Conservation (phyloP, 2,888 invertebrate species). For the Cephus rjabovi region DNA sequence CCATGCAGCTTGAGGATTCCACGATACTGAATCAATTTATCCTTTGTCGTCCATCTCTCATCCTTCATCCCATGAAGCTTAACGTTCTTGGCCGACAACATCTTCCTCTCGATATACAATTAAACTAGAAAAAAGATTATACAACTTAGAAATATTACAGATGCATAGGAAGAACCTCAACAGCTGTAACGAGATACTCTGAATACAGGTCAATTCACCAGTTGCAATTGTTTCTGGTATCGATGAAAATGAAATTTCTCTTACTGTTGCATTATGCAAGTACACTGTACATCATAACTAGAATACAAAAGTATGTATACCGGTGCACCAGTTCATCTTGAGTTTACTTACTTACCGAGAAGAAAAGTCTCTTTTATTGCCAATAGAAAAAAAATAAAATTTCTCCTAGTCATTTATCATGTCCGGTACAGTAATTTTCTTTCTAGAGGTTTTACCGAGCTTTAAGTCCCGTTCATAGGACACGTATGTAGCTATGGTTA, state of each 20-base stretch:
- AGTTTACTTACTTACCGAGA: too few relatives aligned
- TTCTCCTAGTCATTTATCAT: too few relatives aligned
- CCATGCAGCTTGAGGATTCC: constrained; percentile 76
- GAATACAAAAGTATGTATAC: too few relatives aligned
- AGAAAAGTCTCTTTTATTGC: too few relatives aligned
- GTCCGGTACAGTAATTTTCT: too few relatives aligned
- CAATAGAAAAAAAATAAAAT: too few relatives aligned
- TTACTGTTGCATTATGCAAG: background rate
- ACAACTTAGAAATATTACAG: background rate
- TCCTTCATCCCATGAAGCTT: constrained; percentile 75
- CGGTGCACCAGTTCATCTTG: too few relatives aligned
- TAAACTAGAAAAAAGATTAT: background rate
- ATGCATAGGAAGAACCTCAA: background rate
- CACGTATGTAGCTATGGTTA: too few relatives aligned
- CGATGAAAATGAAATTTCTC: background rate
- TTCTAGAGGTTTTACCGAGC: too few relatives aligned
- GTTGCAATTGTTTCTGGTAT: background rate
- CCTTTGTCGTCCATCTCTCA: constrained; percentile 74
- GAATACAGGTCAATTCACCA: background rate
- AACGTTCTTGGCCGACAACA: constrained; percentile 72
- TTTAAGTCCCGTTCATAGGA: too few relatives aligned
- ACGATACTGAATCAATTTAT: constrained; percentile 76
- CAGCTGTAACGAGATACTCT: background rate
- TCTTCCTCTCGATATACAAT: constrained; percentile 39
- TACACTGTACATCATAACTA: too few relatives aligned